These are phyloP conservation scores for Cryptotermes secundus DNA, from an alignment of 1,140 invertebrate species.

Conservation along the genomic window DNA sequence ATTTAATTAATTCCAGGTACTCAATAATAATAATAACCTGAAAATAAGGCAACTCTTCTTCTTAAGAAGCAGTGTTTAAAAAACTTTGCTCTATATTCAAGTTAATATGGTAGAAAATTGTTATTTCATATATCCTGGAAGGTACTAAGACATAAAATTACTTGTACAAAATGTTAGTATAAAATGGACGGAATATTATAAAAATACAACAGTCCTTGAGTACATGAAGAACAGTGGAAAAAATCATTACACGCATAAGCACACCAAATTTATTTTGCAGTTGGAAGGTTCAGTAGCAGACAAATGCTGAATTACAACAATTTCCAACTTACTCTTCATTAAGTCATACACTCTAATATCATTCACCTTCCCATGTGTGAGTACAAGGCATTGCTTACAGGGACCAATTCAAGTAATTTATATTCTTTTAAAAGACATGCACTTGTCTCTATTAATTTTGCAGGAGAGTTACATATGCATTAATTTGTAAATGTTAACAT, in stretches of 20 bases:
- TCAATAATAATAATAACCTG: too few species aligned
- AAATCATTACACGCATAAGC: background rate
- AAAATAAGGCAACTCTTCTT: too few species aligned
- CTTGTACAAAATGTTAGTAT: conserved; percentile 9
- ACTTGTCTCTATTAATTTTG: background rate
- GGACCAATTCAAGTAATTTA: background rate
- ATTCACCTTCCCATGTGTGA: too few species aligned
- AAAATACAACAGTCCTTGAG: background rate
- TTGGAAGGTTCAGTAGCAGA: too few species aligned
- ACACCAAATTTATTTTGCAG: too few species aligned
- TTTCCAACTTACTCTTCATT: too few species aligned
- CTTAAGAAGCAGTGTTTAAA: too few species aligned
- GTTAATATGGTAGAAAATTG: too few species aligned
- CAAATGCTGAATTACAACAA: too few species aligned
- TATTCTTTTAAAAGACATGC: background rate
- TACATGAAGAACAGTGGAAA: background rate
- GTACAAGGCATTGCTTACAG: background rate
- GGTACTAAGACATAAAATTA: background rate
- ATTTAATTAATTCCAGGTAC: too few species aligned
- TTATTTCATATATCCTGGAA: background rate
- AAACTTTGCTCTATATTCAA: too few species aligned
- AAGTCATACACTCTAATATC: too few species aligned
- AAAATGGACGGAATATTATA: conserved; percentile 10
- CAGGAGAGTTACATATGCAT: background rate
- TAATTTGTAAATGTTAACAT: background rate